These are phyloP conservation scores for Theristicus caerulescens DNA, from an alignment of 2,113 vertebrate genomes.

Conservation along the genomic window DNA sequence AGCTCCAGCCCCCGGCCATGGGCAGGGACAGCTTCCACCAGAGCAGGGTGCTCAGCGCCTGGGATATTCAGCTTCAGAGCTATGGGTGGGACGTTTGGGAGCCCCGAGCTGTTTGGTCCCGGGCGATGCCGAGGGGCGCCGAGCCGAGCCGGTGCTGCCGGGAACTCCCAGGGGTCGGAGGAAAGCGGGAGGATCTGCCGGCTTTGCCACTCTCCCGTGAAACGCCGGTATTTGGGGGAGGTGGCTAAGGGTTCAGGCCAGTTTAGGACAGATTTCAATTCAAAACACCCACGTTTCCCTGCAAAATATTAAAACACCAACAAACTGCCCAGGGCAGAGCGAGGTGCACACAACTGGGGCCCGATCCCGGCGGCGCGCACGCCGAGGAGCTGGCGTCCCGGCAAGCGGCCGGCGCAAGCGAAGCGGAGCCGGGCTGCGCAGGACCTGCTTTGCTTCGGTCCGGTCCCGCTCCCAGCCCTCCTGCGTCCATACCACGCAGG, in stretches of 20 bases:
- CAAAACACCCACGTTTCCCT: not conserved
- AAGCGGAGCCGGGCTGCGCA: not conserved
- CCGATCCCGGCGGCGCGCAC: not conserved
- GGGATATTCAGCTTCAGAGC: not conserved
- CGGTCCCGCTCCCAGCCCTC: not conserved
- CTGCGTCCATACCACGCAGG: not conserved
- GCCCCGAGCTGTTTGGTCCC: not conserved
- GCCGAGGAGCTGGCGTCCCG: no score
- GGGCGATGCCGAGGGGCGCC: not conserved
- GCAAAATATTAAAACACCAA: not conserved
- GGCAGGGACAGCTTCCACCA: no score
- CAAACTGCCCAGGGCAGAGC: not conserved
- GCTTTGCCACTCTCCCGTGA: not conserved
- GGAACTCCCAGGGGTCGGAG: not conserved
- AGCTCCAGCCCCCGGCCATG: no score
- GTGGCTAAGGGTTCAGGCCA: not conserved
- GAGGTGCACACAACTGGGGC: not conserved
- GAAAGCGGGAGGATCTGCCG: not conserved
- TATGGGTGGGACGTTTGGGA: fast-evolving
- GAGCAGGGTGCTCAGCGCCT: no score
- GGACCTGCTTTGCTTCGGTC: not conserved
- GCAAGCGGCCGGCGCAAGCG: not conserved
- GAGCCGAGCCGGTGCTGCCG: not conserved
- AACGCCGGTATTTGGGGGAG: not conserved
- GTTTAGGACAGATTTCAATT: not conserved